Evolutionary conservation across 2,113 vertebrate species (phyloP).

Genomic region (Periophthalmodon schlosseri): DNA sequence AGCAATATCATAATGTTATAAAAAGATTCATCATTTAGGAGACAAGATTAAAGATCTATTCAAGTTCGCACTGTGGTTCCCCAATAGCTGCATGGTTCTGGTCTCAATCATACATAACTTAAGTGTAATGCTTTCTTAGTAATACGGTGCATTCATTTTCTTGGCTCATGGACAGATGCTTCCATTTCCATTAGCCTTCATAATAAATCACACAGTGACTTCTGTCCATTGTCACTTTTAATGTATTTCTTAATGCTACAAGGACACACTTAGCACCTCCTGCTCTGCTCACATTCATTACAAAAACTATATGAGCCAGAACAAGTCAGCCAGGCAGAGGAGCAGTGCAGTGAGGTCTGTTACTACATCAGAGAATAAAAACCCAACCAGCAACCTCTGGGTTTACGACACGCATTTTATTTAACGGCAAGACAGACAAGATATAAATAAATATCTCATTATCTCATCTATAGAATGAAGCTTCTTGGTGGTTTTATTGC

Average conservation of each 20-base stretch:
- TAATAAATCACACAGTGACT: not conserved
- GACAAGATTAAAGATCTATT: too few species aligned
- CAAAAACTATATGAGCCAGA: slow-evolving; percentile 15
- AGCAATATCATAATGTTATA: too few species aligned
- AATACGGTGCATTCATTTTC: not conserved
- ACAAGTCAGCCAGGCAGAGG: slow-evolving; percentile 8
- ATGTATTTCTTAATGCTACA: slow-evolving; percentile 1
- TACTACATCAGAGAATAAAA: slow-evolving; percentile 1
- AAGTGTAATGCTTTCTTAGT: not conserved
- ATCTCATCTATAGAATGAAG: too few species aligned
- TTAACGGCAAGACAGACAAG: slow-evolving; percentile 9
- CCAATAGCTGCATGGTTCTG: not conserved
- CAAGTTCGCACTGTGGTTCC: too few species aligned
- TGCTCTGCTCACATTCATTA: slow-evolving; percentile 18
- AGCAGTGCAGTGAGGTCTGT: not conserved
- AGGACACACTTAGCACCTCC: slow-evolving; percentile 2
- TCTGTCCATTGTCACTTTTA: slow-evolving; percentile 4
- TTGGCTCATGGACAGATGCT: not conserved
- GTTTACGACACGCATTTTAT: slow-evolving; percentile 5
- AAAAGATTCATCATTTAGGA: too few species aligned
- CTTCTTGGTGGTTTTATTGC: too few species aligned
- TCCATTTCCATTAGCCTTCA: not conserved
- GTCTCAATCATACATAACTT: not conserved
- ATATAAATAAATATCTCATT: not conserved
- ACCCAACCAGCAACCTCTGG: slow-evolving; percentile 3